These are phyloP conservation scores for Salvelinus fontinalis DNA, from an alignment of 2,113 vertebrate species.

Conservation along the genomic window DNA sequence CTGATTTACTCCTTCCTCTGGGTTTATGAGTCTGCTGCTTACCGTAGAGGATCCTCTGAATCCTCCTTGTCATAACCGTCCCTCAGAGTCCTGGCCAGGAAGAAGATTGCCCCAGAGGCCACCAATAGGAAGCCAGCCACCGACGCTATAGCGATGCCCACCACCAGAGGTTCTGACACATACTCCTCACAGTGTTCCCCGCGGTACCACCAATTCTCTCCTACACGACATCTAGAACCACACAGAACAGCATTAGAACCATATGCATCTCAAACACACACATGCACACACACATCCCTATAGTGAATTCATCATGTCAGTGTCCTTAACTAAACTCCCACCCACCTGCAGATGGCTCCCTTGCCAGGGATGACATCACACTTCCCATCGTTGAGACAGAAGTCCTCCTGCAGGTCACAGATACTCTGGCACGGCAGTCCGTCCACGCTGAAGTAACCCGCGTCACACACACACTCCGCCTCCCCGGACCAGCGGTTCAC, in stretches of 20 bases:
- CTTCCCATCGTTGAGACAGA: slow-evolving; percentile 93
- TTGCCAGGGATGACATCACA: slow-evolving; percentile 90
- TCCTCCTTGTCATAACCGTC: slow-evolving; percentile 81
- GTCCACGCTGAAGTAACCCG: slow-evolving; percentile 88
- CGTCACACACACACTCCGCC: slow-evolving; percentile 87
- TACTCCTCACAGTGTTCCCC: slow-evolving; percentile 91
- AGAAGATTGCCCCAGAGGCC: slow-evolving; percentile 79
- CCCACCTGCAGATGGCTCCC: slow-evolving; percentile 93
- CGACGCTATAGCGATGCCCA: slow-evolving; percentile 84
- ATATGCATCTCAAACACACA: background rate
- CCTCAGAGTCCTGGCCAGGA: slow-evolving; percentile 81
- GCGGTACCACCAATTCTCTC: slow-evolving; percentile 96
- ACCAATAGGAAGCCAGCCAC: slow-evolving; percentile 85
- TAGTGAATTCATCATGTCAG: background rate
- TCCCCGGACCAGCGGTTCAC: slow-evolving; percentile 88
- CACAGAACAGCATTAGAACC: background rate
- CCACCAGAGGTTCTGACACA: slow-evolving; percentile 88
- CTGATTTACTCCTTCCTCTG: too few relatives aligned
- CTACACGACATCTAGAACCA: slow-evolving; percentile 84
- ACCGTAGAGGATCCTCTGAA: slow-evolving; percentile 79
- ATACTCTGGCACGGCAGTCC: slow-evolving; percentile 90
- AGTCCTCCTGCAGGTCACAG: slow-evolving; percentile 85
- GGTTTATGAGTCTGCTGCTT: slow-evolving; percentile 28
- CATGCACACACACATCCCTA: background rate
- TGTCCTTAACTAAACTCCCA: background rate